Percentiles rank a stretch among this genome's conserved stretches.
Conservation (phyloP, 2,888 invertebrate species). For the Chrysolina haemoptera region DNA sequence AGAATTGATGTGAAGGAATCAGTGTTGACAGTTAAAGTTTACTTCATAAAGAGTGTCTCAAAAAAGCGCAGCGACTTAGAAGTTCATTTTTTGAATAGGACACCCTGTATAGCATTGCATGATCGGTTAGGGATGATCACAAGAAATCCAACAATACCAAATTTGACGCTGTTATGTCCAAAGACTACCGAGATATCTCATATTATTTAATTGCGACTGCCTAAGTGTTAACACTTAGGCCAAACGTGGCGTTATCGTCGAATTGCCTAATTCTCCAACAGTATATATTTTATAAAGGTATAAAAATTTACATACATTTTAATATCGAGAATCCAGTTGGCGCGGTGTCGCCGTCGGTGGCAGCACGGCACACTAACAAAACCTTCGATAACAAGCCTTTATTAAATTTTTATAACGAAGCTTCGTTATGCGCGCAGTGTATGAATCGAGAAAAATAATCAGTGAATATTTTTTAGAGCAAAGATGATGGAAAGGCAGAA, state of each 20-base stretch:
- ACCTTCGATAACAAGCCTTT: slow-evolving; percentile 46
- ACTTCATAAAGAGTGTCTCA: too few species aligned
- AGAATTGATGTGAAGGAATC: too few species aligned
- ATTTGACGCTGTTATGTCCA: too few species aligned
- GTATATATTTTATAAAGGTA: not conserved
- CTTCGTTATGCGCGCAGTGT: slow-evolving; percentile 40
- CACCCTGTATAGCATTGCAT: too few species aligned
- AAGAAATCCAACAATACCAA: too few species aligned
- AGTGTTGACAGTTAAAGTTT: too few species aligned
- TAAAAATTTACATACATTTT: slow-evolving; percentile 8
- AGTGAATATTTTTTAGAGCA: slow-evolving; percentile 24
- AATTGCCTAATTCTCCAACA: not conserved
- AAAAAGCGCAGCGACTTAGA: too few species aligned
- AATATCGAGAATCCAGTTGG: slow-evolving; percentile 13
- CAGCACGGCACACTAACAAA: slow-evolving; percentile 7
- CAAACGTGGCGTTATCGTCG: not conserved
- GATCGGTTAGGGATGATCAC: too few species aligned
- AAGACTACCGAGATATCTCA: too few species aligned
- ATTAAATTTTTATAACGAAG: slow-evolving; percentile 49
- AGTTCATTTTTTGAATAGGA: too few species aligned
- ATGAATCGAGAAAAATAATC: slow-evolving; percentile 37
- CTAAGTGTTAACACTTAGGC: too few species aligned
- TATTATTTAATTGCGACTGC: too few species aligned
- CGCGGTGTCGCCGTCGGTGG: not conserved
- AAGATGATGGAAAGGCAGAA: slow-evolving; percentile 5